Conservation (phyloP, 2,797 vertebrate genomes). For the Zenarchopterus dispar region DNA sequence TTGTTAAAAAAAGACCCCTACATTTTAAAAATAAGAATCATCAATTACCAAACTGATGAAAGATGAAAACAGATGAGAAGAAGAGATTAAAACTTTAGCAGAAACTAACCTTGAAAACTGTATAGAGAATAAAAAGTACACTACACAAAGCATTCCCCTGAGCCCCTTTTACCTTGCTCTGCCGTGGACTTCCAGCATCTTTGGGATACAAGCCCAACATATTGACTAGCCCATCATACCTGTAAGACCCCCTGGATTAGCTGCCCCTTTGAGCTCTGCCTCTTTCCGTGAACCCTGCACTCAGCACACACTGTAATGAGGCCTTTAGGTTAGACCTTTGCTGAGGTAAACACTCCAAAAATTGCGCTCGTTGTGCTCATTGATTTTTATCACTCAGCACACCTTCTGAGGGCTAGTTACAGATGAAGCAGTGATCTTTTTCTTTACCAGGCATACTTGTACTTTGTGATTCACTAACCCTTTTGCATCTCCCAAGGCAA, state of each 20-base stretch:
- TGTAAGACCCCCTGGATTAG: constrained; percentile 77
- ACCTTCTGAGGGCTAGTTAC: constrained; percentile 41
- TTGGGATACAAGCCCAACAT: constrained; percentile 67
- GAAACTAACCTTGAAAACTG: constrained; percentile 73
- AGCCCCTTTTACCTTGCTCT: constrained; percentile 66
- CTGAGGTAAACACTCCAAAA: constrained; percentile 71
- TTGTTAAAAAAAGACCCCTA: too few relatives aligned
- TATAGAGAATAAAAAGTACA: constrained; percentile 65
- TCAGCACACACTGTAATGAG: constrained; percentile 76
- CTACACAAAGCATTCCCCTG: constrained; percentile 67
- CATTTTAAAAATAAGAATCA: neutral
- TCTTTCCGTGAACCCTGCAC: constrained; percentile 60
- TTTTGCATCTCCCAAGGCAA: constrained; percentile 43
- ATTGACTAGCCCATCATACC: constrained; percentile 78
- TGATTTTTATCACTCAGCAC: constrained; percentile 63
- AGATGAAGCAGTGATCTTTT: constrained; percentile 29
- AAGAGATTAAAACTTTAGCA: constrained; percentile 55
- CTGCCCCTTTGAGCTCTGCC: constrained; percentile 67
- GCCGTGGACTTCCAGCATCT: constrained; percentile 59
- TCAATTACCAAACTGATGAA: constrained; percentile 16
- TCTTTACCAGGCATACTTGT: constrained; percentile 36
- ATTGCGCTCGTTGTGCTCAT: constrained; percentile 56
- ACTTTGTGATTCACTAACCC: constrained; percentile 44
- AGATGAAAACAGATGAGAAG: constrained; percentile 24
- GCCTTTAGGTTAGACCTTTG: constrained; percentile 64